Evolutionary conservation across 1,140 invertebrate genomes (phyloP), one percentile per base, ranked within the genome.

Genomic region (Psix sp.): DNA sequence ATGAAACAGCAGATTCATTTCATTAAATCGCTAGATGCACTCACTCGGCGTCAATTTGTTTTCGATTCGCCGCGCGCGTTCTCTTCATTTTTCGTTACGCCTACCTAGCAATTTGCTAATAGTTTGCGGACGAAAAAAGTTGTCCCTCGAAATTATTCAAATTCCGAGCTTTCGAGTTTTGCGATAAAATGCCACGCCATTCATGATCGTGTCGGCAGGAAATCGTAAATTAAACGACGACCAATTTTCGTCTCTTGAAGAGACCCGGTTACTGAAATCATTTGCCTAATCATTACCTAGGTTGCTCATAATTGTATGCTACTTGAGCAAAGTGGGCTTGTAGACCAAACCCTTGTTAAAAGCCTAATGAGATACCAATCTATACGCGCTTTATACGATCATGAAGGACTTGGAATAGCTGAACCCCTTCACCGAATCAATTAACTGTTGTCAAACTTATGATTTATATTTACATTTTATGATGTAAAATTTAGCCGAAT

Each of bases 231-330:
- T 65, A 67, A 59, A 65, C 43, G 60, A 11, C 15, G 54, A 49
- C 66, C 46, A 72, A 77, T 60, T 76, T 67, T 49, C 63, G 73
- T 78, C 40, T 26, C 39, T 48, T 71, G 76, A 80, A 81, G 54
- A 75, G 67, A 56, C 24, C 54, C 73, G 74, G 68, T 84, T 84
- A 83, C 62, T 45, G 62, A 83, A 84, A 86, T 83, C 80, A 77
- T 59, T 74, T 57, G 78, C 33, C 31, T 36, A 67, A 51, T 56
- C 57, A 48, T 65, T 59, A 65, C 52, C 60, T 72, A 59, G 59
- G 29, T 9, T 18, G 14, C 43, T 67, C 20, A 54, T 73, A 68
- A 56, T 75, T 75, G 51, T 14, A 60, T 59, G 49, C 68, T 66
- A 63, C 65, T 78, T 60, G 66, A 66, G 74, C 54, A 72, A 77